Conservation (phyloP, 2,888 invertebrate species). For the Napeogenes sylphis region DNA sequence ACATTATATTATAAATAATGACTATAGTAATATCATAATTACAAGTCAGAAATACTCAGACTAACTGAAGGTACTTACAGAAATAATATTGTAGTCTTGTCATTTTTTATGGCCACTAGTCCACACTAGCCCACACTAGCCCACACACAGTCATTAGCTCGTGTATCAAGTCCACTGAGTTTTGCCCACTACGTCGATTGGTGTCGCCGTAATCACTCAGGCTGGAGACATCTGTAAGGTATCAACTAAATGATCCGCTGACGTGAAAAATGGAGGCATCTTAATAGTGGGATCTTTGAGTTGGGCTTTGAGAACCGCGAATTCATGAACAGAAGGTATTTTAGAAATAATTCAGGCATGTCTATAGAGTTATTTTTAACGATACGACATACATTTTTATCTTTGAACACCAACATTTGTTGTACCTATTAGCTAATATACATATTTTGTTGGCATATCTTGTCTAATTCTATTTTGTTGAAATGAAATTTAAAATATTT, state of each 20-base stretch:
- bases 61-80: no score
- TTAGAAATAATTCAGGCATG: no score
- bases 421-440: no score
- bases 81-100: not conserved
- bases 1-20: no score
- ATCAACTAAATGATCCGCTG: constrained; percentile 63
- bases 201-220: constrained; percentile 35
- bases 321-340: not conserved
- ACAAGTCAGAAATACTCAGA: no score
- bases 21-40: no score
- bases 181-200: constrained; percentile 52
- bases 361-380: not conserved
- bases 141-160: constrained; percentile 17
- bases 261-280: constrained; percentile 62
- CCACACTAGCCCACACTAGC: not conserved
- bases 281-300: constrained; percentile 50
- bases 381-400: not conserved
- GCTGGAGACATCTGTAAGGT: constrained; percentile 58
- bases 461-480: no score
- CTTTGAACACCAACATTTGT: no score
- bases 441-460: no score
- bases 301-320: constrained; percentile 39
- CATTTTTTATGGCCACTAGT: not conserved
- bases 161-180: constrained; percentile 21
- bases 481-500: no score